Evolutionary conservation across 2,113 vertebrate genomes (phyloP).

Genomic region (Macquaria australasica): DNA sequence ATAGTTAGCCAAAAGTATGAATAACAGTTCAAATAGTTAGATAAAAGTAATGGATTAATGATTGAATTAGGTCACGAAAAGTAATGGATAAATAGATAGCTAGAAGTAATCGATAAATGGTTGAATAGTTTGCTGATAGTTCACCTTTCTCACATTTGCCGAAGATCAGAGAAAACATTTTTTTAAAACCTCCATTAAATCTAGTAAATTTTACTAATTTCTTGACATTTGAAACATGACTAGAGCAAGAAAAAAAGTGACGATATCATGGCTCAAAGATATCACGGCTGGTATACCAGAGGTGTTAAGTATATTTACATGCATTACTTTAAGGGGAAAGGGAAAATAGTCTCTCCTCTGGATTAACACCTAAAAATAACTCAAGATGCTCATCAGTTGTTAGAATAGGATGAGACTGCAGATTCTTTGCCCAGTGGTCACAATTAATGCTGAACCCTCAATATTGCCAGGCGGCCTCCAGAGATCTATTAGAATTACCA

Average conservation of each 20-base stretch:
- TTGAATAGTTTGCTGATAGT: not conserved
- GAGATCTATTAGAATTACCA: slow-evolving; percentile 77
- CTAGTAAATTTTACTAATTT: not conserved
- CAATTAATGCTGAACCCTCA: slow-evolving; percentile 77
- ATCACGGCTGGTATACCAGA: not conserved
- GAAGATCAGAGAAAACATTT: too few species aligned
- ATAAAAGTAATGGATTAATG: not conserved
- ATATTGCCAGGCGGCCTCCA: slow-evolving; percentile 62
- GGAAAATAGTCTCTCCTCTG: slow-evolving; percentile 32
- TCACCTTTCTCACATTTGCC: not conserved
- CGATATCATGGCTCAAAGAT: not conserved
- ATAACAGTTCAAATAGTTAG: not conserved
- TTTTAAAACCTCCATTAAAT: not conserved
- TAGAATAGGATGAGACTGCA: slow-evolving; percentile 75
- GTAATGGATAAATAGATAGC: not conserved
- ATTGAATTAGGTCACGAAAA: too few species aligned
- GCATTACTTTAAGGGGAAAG: slow-evolving; percentile 25
- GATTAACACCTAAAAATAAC: slow-evolving; percentile 73
- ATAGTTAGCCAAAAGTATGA: not conserved
- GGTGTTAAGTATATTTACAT: slow-evolving; percentile 42
- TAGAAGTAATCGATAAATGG: too few species aligned
- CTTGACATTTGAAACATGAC: not conserved
- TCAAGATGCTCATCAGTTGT: slow-evolving; percentile 68
- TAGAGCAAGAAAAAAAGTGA: not conserved
- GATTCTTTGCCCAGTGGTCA: slow-evolving; percentile 71